These are phyloP conservation scores for Remorina albescens DNA, from an alignment of 2,797 vertebrate species.

Conservation along the genomic window DNA sequence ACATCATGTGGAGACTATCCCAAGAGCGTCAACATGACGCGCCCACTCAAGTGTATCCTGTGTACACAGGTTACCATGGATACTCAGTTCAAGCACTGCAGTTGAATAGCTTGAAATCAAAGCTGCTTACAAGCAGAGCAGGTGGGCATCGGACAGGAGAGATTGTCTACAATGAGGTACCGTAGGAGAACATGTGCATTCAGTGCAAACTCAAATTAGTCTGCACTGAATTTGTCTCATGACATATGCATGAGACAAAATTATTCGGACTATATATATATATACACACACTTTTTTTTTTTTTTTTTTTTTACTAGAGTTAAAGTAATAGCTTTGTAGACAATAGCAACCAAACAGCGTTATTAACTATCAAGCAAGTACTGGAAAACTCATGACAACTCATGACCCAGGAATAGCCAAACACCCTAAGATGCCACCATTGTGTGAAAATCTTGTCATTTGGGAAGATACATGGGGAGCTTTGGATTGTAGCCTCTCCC, in stretches of 20 bases:
- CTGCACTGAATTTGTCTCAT: not conserved
- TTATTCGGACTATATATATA: too few species aligned
- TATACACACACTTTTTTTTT: too few species aligned
- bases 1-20: conserved; percentile 69
- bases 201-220: not conserved
- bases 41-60: conserved; percentile 64
- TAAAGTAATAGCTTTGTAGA: not conserved
- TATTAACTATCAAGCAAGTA: conserved; percentile 51
- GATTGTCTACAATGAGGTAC: conserved; percentile 52
- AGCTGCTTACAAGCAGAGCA: conserved; percentile 44
- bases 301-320: too few species aligned
- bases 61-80: conserved; percentile 78
- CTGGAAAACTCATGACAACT: conserved; percentile 61
- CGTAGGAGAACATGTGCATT: conserved; percentile 10
- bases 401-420: conserved; percentile 58
- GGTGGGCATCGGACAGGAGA: conserved; percentile 34
- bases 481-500: conserved; percentile 55
- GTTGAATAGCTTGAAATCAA: conserved; percentile 66
- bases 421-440: conserved; percentile 51
- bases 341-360: conserved; percentile 34
- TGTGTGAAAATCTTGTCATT: conserved; percentile 62
- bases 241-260: too few species aligned
- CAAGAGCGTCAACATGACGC: conserved; percentile 60
- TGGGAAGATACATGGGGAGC: conserved; percentile 46
- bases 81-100: conserved; percentile 63